Percentiles rank a stretch among this genome's conserved stretches.
Conservation (phyloP, 2,888 invertebrate genomes). For the Abrostola tripartita region DNA sequence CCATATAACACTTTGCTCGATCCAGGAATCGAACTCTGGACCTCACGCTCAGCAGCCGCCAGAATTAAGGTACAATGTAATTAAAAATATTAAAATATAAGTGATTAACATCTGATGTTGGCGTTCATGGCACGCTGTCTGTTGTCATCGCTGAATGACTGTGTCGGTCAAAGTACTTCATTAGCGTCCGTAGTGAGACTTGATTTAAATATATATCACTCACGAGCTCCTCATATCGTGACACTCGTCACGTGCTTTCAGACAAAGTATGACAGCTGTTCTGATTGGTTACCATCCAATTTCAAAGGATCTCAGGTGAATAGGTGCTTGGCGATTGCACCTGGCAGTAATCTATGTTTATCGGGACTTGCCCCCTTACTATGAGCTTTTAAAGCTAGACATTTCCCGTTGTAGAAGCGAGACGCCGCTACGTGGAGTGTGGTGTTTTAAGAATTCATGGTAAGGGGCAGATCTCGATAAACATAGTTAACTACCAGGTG, state of each 20-base stretch:
- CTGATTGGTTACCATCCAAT: constrained; percentile 9
- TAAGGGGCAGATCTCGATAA: no score
- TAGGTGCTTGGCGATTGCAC: background rate
- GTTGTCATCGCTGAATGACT: constrained; percentile 32
- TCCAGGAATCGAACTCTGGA: no score
- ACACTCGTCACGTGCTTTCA: constrained; percentile 15
- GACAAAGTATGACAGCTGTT: constrained; percentile 15
- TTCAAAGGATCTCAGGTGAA: constrained; percentile 1
- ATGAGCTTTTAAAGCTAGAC: no score
- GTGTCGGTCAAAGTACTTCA: constrained; percentile 14
- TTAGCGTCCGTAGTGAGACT: constrained; percentile 5
- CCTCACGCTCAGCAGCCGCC: no score
- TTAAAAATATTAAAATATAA: background rate
- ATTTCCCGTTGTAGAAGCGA: no score
- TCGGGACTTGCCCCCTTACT: no score
- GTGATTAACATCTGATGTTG: constrained; percentile 8
- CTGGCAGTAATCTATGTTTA: no score
- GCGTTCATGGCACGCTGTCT: constrained; percentile 12
- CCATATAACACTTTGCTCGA: no score
- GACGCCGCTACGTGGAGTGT: no score
- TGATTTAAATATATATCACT: constrained; percentile 29
- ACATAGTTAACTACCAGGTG: no score
- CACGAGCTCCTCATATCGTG: constrained; percentile 11
- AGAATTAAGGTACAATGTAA: background rate
- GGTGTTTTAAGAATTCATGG: no score